Evolutionary conservation across 2,888 invertebrate species (phyloP).

Genomic region (Blera fallax): DNA sequence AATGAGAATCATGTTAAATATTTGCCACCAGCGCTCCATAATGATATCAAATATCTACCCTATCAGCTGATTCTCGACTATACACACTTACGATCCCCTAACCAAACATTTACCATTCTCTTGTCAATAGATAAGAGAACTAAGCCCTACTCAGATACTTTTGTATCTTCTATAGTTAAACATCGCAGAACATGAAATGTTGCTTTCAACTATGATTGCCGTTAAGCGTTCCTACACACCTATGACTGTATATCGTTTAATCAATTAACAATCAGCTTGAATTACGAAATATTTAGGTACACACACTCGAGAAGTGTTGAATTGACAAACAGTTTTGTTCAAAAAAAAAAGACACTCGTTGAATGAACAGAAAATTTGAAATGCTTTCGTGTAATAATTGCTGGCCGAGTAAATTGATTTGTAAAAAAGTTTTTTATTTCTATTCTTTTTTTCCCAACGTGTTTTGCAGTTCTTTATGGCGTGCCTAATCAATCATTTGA

Average conservation of each 20-base stretch:
- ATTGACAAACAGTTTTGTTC: not conserved
- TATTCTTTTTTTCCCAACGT: not conserved
- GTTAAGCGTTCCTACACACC: not conserved
- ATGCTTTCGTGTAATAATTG: not conserved
- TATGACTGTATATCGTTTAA: not conserved
- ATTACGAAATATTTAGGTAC: slow-evolving; percentile 4
- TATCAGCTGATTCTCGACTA: slow-evolving; percentile 9
- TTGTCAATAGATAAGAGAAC: slow-evolving; percentile 13
- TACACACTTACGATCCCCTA: not conserved
- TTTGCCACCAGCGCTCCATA: not conserved
- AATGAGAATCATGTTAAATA: not conserved
- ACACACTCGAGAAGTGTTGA: slow-evolving; percentile 2
- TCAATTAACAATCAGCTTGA: slow-evolving; percentile 14
- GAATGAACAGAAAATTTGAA: not conserved
- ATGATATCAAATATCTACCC: not conserved
- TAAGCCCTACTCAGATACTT: not conserved
- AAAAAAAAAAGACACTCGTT: not conserved
- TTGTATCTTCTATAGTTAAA: not conserved
- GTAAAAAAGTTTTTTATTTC: not conserved
- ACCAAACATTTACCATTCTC: not conserved
- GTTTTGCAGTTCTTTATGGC: not conserved
- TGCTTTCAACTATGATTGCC: not conserved
- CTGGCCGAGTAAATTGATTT: not conserved
- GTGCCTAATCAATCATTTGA: slow-evolving; percentile 19
- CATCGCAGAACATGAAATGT: not conserved